phyloP scores from a whole-genome alignment of 2,797 vertebrate genomes.

The Smutsia gigantea region DNA sequence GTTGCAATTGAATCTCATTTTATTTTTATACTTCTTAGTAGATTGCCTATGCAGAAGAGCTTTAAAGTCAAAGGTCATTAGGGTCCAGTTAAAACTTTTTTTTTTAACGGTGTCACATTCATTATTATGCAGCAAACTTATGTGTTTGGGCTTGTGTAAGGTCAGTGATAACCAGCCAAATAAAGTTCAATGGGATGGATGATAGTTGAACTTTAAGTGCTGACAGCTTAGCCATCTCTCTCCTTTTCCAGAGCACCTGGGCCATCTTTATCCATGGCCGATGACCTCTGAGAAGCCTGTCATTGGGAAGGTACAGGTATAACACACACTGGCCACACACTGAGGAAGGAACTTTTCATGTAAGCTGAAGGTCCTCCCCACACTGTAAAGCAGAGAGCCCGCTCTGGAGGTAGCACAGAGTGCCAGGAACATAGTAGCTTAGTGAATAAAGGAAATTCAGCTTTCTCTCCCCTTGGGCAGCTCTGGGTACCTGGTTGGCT shows the following conservation, averaged over 20 bases:
- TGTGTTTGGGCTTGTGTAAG: background rate
- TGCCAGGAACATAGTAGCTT: background rate
- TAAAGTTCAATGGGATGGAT: background rate
- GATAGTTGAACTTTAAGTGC: background rate
- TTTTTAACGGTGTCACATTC: background rate
- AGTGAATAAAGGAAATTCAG: background rate
- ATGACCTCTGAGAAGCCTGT: background rate
- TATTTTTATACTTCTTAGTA: background rate
- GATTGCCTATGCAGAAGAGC: background rate
- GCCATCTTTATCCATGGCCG: background rate
- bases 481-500: background rate
- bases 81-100: background rate
- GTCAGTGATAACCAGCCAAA: background rate
- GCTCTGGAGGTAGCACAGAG: background rate
- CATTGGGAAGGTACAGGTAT: background rate
- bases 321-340: background rate
- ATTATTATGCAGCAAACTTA: background rate
- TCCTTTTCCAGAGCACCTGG: background rate
- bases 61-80: background rate
- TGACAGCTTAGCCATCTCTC: background rate
- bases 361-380: background rate
- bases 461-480: background rate
- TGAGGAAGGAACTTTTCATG: background rate
- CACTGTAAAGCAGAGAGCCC: background rate
- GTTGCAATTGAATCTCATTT: background rate